These are phyloP conservation scores for Neodiprion fabricii DNA, from an alignment of 1,140 invertebrate genomes.

Conservation along the genomic window DNA sequence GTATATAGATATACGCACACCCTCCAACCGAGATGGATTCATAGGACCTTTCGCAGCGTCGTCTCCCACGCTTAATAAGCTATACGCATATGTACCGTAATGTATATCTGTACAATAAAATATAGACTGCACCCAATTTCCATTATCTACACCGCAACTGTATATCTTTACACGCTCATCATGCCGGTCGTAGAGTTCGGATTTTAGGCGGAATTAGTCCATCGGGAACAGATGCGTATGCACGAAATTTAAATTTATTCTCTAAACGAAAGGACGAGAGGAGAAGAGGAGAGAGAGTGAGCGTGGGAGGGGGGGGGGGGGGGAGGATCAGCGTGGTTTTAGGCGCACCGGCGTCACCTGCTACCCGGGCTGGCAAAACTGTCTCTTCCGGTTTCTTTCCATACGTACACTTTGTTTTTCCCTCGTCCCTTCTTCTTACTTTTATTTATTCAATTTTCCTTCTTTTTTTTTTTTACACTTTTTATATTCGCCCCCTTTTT, in stretches of 20 bases:
- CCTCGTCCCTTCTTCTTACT: no score
- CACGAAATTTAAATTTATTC: constrained; percentile 49
- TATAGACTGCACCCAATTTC: no score
- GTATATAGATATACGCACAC: constrained; percentile 18
- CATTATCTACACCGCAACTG: no score
- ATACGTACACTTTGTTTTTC: background rate
- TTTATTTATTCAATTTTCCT: background rate
- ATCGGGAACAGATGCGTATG: constrained; percentile 42
- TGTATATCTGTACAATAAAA: no score
- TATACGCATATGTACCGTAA: no score
- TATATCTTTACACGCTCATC: no score
- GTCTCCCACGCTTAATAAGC: background rate
- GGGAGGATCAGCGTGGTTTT: constrained; percentile 23
- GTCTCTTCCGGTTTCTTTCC: constrained; percentile 25
- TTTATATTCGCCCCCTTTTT: background rate
- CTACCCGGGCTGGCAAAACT: constrained; percentile 37
- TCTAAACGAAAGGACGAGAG: constrained; percentile 15
- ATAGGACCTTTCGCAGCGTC: constrained; percentile 6
- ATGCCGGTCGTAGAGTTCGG: no score
- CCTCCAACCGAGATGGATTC: background rate
- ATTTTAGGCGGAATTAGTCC: constrained; percentile 40
- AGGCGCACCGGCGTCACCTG: constrained; percentile 42
- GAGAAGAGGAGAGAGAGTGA: constrained; percentile 12
- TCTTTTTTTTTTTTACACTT: background rate
- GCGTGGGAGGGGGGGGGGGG: constrained; percentile 13